Conservation (phyloP, 64 coral and sea anemone genomes). For the Montipora capricornis region DNA sequence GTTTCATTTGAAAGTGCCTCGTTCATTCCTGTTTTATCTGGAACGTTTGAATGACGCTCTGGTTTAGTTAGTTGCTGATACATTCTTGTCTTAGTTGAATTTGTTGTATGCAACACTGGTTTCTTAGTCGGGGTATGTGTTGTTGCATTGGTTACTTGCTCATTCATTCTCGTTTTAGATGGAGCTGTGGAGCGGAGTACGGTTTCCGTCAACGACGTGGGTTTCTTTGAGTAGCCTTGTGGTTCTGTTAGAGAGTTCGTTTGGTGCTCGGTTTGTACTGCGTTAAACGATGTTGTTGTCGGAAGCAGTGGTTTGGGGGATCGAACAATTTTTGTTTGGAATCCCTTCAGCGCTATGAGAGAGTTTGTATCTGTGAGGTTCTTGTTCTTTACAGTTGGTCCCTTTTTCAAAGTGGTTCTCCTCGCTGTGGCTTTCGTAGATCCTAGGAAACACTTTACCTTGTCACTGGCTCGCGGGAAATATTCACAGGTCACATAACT, state of each 20-base stretch:
- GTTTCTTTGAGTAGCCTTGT: not conserved
- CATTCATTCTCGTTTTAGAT: not conserved
- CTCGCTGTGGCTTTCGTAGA: not conserved
- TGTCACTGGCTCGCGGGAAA: slow-evolving; percentile 38
- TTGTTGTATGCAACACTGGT: not conserved
- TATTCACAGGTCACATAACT: slow-evolving; percentile 23
- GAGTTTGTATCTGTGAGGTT: not conserved
- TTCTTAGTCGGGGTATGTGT: not conserved
- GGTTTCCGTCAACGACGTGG: not conserved
- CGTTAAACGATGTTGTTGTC: not conserved
- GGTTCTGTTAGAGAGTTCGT: not conserved
- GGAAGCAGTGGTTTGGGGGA: not conserved
- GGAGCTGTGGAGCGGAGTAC: not conserved
- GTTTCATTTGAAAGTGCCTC: not conserved
- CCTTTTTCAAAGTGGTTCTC: slow-evolving; percentile 16
- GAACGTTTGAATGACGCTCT: not conserved
- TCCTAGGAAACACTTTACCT: slow-evolving; percentile 11
- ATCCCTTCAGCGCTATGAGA: not conserved
- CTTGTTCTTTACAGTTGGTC: not conserved
- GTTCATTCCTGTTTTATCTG: not conserved
- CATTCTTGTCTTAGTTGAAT: not conserved
- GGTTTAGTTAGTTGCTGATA: not conserved
- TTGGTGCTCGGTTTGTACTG: not conserved
- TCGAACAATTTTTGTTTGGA: not conserved
- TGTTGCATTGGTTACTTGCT: not conserved